Percentiles rank a stretch among this genome's conserved stretches.
These are phyloP conservation scores for Homalodisca vitripennis DNA, from an alignment of 1,140 invertebrate species.

Conservation along the genomic window DNA sequence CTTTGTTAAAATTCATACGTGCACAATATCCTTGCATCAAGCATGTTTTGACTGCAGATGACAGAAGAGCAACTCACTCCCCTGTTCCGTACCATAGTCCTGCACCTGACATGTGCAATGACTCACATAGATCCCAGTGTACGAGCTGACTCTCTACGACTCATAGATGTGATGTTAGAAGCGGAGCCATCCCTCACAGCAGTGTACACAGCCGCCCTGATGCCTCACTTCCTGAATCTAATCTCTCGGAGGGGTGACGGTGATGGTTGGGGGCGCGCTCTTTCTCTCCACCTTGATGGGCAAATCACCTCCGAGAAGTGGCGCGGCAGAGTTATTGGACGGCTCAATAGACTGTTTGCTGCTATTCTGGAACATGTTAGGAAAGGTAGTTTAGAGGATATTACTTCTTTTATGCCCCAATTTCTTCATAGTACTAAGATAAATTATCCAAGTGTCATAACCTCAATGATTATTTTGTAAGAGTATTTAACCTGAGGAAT, in stretches of 20 bases:
- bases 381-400: no score
- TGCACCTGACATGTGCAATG: slow-evolving; percentile 82
- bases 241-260: slow-evolving; percentile 51
- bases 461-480: no score
- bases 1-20: no score
- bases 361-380: slow-evolving; percentile 15
- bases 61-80: slow-evolving; percentile 51
- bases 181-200: slow-evolving; percentile 61
- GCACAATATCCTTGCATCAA: no score
- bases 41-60: not conserved
- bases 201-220: slow-evolving; percentile 62
- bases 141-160: slow-evolving; percentile 75
- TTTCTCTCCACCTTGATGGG: slow-evolving; percentile 36
- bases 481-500: no score
- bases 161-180: slow-evolving; percentile 69
- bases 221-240: slow-evolving; percentile 76
- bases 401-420: no score
- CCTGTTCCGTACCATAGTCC: slow-evolving; percentile 70
- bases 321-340: slow-evolving; percentile 33
- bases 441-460: no score
- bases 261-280: slow-evolving; percentile 20
- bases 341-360: slow-evolving; percentile 30
- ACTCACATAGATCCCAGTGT: slow-evolving; percentile 77
- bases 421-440: no score
- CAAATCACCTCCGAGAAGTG: slow-evolving; percentile 34